These are phyloP conservation scores for Cichladusa arquata DNA, from an alignment of 2,113 vertebrate genomes.

Conservation along the genomic window DNA sequence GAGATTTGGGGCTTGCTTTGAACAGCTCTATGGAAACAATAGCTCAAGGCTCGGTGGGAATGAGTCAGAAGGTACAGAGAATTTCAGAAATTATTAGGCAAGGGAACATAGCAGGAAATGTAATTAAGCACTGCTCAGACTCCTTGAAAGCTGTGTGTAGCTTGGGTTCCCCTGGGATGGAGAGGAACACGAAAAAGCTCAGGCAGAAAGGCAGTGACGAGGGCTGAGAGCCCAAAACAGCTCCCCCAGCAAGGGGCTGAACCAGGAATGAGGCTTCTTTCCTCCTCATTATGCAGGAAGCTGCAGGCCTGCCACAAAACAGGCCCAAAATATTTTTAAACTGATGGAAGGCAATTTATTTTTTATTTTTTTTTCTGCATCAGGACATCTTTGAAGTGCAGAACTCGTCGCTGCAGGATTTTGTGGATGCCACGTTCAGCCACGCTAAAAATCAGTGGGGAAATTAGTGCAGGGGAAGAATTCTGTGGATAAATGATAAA, in stretches of 20 bases:
- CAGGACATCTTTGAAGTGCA: background rate
- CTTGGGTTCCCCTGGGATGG: background rate
- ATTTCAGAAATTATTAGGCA: slow-evolving; percentile 43
- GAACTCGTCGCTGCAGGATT: background rate
- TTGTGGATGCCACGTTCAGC: background rate
- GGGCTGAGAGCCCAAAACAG: background rate
- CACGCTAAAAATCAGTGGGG: background rate
- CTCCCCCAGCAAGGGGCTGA: background rate
- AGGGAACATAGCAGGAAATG: slow-evolving; percentile 31
- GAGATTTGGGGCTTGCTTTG: slow-evolving; percentile 9
- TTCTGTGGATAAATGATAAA: background rate
- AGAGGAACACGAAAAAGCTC: background rate
- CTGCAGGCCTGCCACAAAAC: background rate
- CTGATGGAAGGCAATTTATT: background rate
- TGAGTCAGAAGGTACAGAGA: slow-evolving; percentile 53
- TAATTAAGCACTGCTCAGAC: slow-evolving; percentile 32
- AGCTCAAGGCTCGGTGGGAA: slow-evolving; percentile 43
- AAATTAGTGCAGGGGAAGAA: background rate
- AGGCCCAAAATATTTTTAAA: background rate
- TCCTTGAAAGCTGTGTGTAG: background rate
- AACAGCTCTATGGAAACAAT: slow-evolving; percentile 44
- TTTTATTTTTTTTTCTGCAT: background rate
- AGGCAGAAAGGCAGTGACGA: background rate
- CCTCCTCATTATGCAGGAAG: background rate
- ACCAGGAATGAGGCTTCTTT: background rate